phyloP scores from a whole-genome alignment of 2,888 invertebrate genomes.

The Gari tellinella region DNA sequence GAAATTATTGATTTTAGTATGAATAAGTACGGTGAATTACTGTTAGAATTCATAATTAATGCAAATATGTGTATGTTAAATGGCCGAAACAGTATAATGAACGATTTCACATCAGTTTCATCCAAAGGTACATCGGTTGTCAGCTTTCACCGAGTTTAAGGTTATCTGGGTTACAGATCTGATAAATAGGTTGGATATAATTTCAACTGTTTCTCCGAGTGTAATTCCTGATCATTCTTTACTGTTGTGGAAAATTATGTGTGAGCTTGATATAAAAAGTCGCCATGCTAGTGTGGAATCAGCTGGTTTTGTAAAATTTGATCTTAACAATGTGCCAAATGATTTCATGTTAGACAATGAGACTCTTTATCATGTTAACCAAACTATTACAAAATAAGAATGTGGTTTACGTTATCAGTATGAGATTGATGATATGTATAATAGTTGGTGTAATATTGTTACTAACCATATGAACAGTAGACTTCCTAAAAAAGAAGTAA shows the following conservation, averaged over 20 bases:
- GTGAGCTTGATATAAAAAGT: neutral
- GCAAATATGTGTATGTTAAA: constrained; percentile 44
- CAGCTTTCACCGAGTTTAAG: constrained; percentile 10
- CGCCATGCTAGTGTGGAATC: too few species aligned
- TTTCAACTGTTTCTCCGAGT: neutral
- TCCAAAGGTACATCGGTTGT: constrained; percentile 17
- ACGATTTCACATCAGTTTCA: constrained; percentile 35
- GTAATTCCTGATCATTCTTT: constrained; percentile 20
- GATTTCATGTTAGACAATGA: constrained; percentile 6
- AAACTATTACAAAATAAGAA: constrained; percentile 24
- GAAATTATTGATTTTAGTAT: constrained; percentile 39
- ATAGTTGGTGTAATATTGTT: constrained; percentile 14
- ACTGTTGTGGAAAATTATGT: constrained; percentile 9
- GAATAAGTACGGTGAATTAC: constrained; percentile 31
- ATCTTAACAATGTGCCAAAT: constrained; percentile 16
- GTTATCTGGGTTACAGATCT: constrained; percentile 7
- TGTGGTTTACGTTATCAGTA: neutral
- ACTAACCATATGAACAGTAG: constrained; percentile 11
- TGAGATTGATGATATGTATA: constrained; percentile 5
- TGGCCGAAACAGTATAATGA: constrained; percentile 16
- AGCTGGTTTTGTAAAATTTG: constrained; percentile 9
- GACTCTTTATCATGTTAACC: constrained; percentile 6
- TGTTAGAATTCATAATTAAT: constrained; percentile 34
- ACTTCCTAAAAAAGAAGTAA: neutral
- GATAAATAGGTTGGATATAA: neutral